Evolutionary conservation across 1,140 invertebrate species (phyloP), one percentile per base, ranked within the genome.

Genomic region (Procambarus virginalis): DNA sequence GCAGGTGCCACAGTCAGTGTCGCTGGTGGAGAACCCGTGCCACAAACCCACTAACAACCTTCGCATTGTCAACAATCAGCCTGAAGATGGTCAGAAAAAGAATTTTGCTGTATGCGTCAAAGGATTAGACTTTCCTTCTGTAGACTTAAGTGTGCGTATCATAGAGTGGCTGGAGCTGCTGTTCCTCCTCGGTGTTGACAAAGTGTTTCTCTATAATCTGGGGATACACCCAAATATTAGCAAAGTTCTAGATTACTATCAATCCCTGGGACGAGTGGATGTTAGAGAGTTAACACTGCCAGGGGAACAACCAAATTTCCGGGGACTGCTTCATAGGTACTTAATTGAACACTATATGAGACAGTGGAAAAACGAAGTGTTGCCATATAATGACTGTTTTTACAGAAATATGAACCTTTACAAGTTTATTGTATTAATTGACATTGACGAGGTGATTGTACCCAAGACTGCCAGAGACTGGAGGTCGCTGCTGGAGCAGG

Each of bases 331-430:
- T 93, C 97, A 98, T 93, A 95, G 97, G 93, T 98, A 98, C 92
- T 94, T 98, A 6, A 34, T 0, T 34, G 34, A 34, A 34, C 34
- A 34, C 34, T 34, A 34, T 34, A 1, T 34, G 1, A 34, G 34
- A 1, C 34, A 34, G 34, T 34, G 34, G 34, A 97, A 97, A 76
- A 97, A 97, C 93, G 98, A 99, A 94, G 95, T 99, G 64, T 98
- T 99, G 92, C 98, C 98, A 0, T 99, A 99, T 95, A 99, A 99
- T 94, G 98, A 99, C 93, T 99, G 98, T 93, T 95, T 99, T 6
- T 99, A 99, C 94, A 97, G 98, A 92, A 97, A 98, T 93, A 95
- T 98, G 94, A 98, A 98, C 93, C 95, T 96, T 70, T 99, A 98
- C 93, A 96, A 97, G 82, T 98, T 98, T 94, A 96, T 99, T 55